These are phyloP conservation scores for Nothocercus julius DNA, from an alignment of 2,113 vertebrate species.

Conservation along the genomic window DNA sequence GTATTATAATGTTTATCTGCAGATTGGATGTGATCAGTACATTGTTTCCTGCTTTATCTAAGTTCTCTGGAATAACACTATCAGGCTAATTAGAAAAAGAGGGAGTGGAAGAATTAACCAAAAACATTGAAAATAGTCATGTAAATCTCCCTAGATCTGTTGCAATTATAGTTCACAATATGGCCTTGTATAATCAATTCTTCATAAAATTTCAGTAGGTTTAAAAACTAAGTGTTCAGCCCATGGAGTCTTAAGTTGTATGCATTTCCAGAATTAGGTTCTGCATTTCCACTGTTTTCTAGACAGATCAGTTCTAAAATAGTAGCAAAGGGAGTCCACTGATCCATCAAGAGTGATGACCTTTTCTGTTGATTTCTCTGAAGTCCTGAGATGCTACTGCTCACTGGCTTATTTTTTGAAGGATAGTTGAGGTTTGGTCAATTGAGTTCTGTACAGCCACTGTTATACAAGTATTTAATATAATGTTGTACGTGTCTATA, in stretches of 20 bases:
- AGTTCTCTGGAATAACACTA: background rate
- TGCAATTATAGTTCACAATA: background rate
- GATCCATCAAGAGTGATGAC: background rate
- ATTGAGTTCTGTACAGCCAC: background rate
- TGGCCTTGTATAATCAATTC: background rate
- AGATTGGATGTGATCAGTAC: slow-evolving; percentile 62
- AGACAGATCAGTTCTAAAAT: background rate
- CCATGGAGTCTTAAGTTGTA: background rate
- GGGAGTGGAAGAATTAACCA: background rate
- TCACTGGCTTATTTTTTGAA: background rate
- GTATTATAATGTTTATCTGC: slow-evolving; percentile 32
- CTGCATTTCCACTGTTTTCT: background rate
- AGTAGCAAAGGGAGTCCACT: background rate
- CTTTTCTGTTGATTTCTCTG: background rate
- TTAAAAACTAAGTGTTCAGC: background rate
- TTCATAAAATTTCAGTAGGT: background rate
- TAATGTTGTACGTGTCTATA: background rate
- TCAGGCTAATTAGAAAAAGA: background rate
- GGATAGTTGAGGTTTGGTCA: background rate
- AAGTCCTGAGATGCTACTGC: background rate
- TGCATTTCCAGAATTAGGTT: background rate
- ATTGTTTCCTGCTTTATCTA: slow-evolving; percentile 4
- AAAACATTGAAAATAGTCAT: background rate
- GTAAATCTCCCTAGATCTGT: background rate
- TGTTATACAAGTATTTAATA: background rate